Conservation (phyloP, 2,888 invertebrate genomes). For the Chrysodeixis includens region DNA sequence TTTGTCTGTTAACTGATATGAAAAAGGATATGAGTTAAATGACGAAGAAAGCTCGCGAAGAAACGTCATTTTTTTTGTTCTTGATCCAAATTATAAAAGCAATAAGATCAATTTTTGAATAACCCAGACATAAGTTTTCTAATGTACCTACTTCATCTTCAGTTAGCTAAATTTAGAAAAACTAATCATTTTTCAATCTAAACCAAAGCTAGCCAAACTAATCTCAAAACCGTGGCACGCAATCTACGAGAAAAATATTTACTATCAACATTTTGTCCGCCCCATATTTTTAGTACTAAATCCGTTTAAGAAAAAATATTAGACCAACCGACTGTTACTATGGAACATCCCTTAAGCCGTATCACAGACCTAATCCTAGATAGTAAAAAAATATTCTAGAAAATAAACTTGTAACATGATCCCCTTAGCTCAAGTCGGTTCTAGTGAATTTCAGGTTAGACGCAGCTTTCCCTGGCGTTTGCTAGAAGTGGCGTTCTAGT, state of each 20-base stretch:
- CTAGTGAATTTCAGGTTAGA: conserved; percentile 75
- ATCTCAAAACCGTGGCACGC: not conserved
- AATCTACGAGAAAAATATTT: not conserved
- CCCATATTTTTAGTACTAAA: not conserved
- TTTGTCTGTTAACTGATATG: conserved; percentile 14
- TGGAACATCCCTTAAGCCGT: conserved; percentile 37
- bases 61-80: not conserved
- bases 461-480: conserved; percentile 92
- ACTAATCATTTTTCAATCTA: not conserved
- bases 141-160: not conserved
- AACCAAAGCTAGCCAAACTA: not conserved
- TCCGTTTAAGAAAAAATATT: not conserved
- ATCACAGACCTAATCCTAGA: conserved; percentile 50
- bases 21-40: not conserved
- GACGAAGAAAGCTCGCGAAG: not conserved
- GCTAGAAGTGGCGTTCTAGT: conserved; percentile 92
- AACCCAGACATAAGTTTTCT: too few species aligned
- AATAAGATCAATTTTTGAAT: too few species aligned
- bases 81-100: too few species aligned
- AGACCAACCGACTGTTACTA: not conserved
- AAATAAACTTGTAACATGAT: conserved; percentile 48
- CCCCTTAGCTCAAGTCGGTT: conserved; percentile 58
- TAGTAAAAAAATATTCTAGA: conserved; percentile 54
- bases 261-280: not conserved
- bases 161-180: not conserved